These are phyloP conservation scores for Ceraclea dissimilis DNA, from an alignment of 2,888 invertebrate genomes.

Conservation along the genomic window DNA sequence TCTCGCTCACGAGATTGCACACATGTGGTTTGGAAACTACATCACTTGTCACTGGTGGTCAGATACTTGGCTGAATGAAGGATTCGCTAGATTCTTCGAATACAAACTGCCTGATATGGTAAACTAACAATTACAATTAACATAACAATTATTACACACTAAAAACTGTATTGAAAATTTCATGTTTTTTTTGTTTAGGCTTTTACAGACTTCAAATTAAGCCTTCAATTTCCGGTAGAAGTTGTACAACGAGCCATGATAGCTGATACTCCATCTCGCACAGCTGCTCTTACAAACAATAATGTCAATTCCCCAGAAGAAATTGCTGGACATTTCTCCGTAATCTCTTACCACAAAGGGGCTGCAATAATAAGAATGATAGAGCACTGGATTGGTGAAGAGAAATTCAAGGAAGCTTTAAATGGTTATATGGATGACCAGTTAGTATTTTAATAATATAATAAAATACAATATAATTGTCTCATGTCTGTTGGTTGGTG, in stretches of 20 bases:
- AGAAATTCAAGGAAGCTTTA: slow-evolving; percentile 48
- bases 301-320: slow-evolving; percentile 50
- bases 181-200: too few species aligned
- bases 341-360: slow-evolving; percentile 63
- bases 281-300: slow-evolving; percentile 52
- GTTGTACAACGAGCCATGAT: slow-evolving; percentile 58
- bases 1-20: slow-evolving; percentile 71
- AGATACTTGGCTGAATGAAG: slow-evolving; percentile 65
- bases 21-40: slow-evolving; percentile 77
- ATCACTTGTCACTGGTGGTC: slow-evolving; percentile 76
- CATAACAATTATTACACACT: too few species aligned
- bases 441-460: slow-evolving; percentile 35
- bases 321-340: slow-evolving; percentile 56
- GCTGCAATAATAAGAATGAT: slow-evolving; percentile 62
- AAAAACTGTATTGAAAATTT: too few species aligned
- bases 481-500: too few species aligned
- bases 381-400: slow-evolving; percentile 50
- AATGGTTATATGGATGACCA: slow-evolving; percentile 44
- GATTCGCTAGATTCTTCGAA: slow-evolving; percentile 65
- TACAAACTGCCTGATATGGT: slow-evolving; percentile 54
- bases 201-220: too few species aligned
- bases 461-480: too few species aligned
- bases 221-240: slow-evolving; percentile 51
- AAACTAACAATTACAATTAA: slow-evolving; percentile 18
- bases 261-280: slow-evolving; percentile 49